Percentiles rank a stretch among this genome's conserved stretches.
phyloP scores from a whole-genome alignment of 2,888 invertebrate genomes.

The Drosophila dives region DNA sequence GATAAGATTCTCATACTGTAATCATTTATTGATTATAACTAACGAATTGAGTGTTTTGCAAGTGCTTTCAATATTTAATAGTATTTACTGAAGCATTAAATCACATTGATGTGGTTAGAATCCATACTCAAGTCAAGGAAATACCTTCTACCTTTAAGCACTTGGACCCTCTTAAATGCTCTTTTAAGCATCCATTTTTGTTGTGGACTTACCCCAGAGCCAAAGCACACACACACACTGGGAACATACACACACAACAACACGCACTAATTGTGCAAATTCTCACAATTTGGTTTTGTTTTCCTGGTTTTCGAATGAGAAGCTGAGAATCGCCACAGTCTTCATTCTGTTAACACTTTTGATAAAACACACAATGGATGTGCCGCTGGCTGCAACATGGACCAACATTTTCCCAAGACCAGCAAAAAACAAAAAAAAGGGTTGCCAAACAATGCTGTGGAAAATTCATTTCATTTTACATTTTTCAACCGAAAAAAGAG shows the following conservation, averaged over 20 bases:
- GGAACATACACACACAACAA: slow-evolving; percentile 11
- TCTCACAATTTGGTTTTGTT: slow-evolving; percentile 60
- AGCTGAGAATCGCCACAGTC: slow-evolving; percentile 36
- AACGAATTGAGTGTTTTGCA: neutral
- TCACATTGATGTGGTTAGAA: slow-evolving; percentile 29
- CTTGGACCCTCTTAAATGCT: slow-evolving; percentile 19
- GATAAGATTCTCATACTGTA: neutral
- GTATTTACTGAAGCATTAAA: slow-evolving; percentile 25
- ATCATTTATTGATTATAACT: neutral
- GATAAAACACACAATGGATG: slow-evolving; percentile 26
- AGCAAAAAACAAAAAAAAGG: slow-evolving; percentile 42
- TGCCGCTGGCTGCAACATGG: slow-evolving; percentile 10
- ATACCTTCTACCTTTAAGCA: slow-evolving; percentile 14
- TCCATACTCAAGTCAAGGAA: slow-evolving; percentile 13
- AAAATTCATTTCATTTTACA: slow-evolving; percentile 50
- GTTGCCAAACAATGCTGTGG: slow-evolving; percentile 62
- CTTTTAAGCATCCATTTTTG: slow-evolving; percentile 21
- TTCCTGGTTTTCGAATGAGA: slow-evolving; percentile 28
- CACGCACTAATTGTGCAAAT: slow-evolving; percentile 73
- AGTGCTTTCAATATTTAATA: slow-evolving; percentile 9
- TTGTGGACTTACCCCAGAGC: slow-evolving; percentile 1
- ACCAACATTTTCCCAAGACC: slow-evolving; percentile 63
- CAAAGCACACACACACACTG: neutral
- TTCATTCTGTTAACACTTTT: slow-evolving; percentile 50
- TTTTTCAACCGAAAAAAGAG: slow-evolving; percentile 44